phyloP scores from a whole-genome alignment of 2,797 vertebrate genomes.

The Emys orbicularis region DNA sequence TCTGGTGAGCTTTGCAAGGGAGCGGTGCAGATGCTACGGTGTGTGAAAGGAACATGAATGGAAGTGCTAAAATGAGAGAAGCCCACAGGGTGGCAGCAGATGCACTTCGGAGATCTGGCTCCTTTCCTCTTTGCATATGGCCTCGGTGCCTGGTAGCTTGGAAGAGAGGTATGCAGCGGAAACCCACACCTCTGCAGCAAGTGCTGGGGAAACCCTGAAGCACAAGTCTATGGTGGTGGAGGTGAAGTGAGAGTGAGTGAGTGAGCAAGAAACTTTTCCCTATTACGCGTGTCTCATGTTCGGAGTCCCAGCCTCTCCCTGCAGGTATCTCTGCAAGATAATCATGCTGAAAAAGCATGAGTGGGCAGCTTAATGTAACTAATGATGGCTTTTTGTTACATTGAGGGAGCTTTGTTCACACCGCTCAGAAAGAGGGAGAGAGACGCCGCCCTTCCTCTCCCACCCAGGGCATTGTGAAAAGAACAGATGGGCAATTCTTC shows the following conservation, averaged over 20 bases:
- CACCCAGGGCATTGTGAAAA: neutral
- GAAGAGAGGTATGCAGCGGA: neutral
- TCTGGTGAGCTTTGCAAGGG: neutral
- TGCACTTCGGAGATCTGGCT: conserved; percentile 27
- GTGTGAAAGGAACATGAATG: neutral
- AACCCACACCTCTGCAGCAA: neutral
- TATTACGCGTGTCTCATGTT: neutral
- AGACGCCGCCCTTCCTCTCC: fast-evolving
- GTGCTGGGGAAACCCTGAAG: neutral
- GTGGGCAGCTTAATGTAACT: neutral
- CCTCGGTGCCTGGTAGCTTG: neutral
- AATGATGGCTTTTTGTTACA: neutral
- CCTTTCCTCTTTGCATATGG: neutral
- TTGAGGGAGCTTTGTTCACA: neutral
- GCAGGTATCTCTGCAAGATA: neutral
- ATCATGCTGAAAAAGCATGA: neutral
- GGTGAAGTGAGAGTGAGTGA: neutral
- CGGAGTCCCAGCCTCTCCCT: neutral
- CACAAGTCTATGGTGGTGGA: neutral
- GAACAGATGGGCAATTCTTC: neutral
- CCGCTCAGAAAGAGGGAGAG: neutral
- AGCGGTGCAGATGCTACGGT: neutral
- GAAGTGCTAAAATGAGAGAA: neutral
- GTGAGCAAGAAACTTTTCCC: neutral
- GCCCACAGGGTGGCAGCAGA: conserved; percentile 74